Base-by-base conservation (phyloP, 2,797 vertebrate genomes). In the Dallia pectoralis region DNA sequence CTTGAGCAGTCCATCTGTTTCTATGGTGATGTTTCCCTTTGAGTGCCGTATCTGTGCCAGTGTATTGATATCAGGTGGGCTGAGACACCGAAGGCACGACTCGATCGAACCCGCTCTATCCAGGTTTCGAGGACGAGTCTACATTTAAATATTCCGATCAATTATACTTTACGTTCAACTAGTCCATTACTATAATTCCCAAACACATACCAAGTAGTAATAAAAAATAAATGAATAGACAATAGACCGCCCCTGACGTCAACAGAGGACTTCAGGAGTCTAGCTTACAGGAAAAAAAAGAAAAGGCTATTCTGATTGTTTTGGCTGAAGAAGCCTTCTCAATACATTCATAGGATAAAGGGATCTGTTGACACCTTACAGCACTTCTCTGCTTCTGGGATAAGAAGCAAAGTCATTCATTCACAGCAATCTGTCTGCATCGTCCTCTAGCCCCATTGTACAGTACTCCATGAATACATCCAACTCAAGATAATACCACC, bases 1-100 rank as follows among this genome's bases (percentile, higher is more conserved):
- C 87, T 90, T 89, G 87, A 90, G 86, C 74, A 80, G 75, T 80
- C 82, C 80, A 77, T 85, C 79, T 79, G 89, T 92, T 92, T 88
- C 90, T 89, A 92, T 91, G 89, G 89, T 85, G 88, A 92, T 87
- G 80, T 74, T 74, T 74, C 63, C 76, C 77, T 85, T 76, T 70
- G 65, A 74, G 33, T 74, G 70, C 69, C 78, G 69, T 78, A 33
- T 72, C 51, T 73, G 72, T 73, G 74, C 48, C 71, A 67, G 33
- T 74, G 70, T 0, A 11, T 51, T 27, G 19, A 74, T 71, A 70
- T 77, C 22, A 70, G 33, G 78, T 59, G 33, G 49, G 77, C 76
- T 83, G 61, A 77, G 79, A 81, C 19, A 77, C 51, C 79, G 81
- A 30, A 18, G 71, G 33, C 19, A 47, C 25, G 71, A 76, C 51